A percentile compares a stretch with the other conserved stretches of the same genome.
Conservation (phyloP, 2,888 invertebrate species). For the Petrolisthes manimaculis region DNA sequence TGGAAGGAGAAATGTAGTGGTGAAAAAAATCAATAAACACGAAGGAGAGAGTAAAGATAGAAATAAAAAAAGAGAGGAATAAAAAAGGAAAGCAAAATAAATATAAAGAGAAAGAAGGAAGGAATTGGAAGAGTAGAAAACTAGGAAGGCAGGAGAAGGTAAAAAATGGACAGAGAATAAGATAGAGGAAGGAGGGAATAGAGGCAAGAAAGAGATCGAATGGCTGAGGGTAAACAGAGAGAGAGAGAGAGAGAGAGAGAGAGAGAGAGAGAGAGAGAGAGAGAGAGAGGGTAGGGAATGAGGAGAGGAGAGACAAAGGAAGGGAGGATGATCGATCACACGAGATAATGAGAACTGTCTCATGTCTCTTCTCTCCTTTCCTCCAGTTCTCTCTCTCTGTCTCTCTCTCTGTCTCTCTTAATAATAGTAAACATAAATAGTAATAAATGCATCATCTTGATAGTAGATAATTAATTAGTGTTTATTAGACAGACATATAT, state of each 20-base stretch:
- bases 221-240: background rate
- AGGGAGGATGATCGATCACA: background rate
- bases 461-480: no score
- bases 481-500: no score
- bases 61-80: background rate
- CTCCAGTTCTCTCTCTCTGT: no score
- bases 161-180: background rate
- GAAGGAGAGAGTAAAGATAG: background rate
- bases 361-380: no score
- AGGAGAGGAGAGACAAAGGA: background rate
- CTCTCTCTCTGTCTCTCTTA: no score
- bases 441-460: no score
- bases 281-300: background rate
- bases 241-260: background rate
- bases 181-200: background rate
- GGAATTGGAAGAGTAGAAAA: background rate
- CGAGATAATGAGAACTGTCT: no score
- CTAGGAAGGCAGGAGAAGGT: background rate
- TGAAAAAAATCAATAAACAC: background rate
- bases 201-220: background rate
- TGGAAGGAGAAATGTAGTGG: background rate
- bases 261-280: background rate
- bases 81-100: background rate
- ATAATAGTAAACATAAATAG: no score
- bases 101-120: background rate